Evolutionary conservation across 2,888 invertebrate genomes (phyloP).

Genomic region (Dendrolimus pini): DNA sequence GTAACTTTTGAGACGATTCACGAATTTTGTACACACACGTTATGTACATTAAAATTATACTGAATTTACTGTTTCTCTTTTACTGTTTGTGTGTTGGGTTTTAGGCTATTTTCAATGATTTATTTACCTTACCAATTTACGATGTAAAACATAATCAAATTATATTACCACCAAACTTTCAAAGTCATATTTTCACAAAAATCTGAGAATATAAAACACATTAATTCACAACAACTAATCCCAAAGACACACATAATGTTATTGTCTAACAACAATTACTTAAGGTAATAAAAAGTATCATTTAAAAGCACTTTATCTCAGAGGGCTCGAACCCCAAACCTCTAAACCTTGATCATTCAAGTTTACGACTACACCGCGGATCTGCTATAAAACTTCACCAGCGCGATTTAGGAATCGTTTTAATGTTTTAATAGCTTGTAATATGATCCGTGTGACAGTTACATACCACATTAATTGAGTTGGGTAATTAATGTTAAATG

Average conservation of each 20-base stretch:
- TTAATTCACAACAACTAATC: not conserved
- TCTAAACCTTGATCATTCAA: constrained; percentile 5
- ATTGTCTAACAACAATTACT: not conserved
- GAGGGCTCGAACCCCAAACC: not conserved
- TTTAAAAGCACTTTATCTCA: not conserved
- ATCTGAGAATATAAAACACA: too few relatives aligned
- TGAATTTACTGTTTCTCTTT: not conserved
- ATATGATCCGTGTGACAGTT: constrained; percentile 25
- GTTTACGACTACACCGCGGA: constrained; percentile 16
- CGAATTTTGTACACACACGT: constrained; percentile 17
- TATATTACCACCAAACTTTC: too few relatives aligned
- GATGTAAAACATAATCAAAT: too few relatives aligned
- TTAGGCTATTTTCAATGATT: too few relatives aligned
- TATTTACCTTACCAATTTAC: too few relatives aligned
- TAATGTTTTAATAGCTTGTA: constrained; percentile 20
- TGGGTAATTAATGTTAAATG: constrained; percentile 1
- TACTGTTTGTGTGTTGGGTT: too few relatives aligned
- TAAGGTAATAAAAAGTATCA: not conserved
- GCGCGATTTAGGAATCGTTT: constrained; percentile 15
- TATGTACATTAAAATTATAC: not conserved
- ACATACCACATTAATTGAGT: constrained; percentile 8
- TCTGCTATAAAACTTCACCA: constrained; percentile 15
- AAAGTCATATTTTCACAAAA: too few relatives aligned
- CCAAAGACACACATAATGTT: not conserved
- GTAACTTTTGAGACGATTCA: constrained; percentile 39